Percentiles rank a stretch among this genome's conserved stretches.
Evolutionary conservation across 2,888 invertebrate species (phyloP).

Genomic region (Slavum lentiscoides): DNA sequence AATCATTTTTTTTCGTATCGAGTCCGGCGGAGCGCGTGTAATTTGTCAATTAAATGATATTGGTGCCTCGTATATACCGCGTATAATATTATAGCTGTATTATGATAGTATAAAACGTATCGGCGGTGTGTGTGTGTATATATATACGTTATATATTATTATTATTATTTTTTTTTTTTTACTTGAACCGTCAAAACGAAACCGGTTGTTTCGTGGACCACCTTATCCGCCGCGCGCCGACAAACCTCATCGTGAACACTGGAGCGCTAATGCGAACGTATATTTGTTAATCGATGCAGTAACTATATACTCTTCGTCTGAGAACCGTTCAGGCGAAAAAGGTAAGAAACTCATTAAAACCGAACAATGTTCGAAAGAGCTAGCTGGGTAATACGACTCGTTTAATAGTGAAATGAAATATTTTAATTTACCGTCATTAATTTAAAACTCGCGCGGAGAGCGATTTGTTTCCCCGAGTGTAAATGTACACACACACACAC

Average conservation of each 20-base stretch:
- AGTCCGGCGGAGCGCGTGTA: slow-evolving; percentile 38
- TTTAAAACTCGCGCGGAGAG: neutral
- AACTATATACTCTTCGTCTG: neutral
- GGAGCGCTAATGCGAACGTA: slow-evolving; percentile 42
- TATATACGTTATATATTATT: neutral
- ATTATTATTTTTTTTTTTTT: neutral
- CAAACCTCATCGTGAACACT: too few relatives aligned
- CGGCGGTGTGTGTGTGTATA: slow-evolving; percentile 9
- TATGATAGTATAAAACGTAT: slow-evolving; percentile 23
- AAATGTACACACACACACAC: too few relatives aligned
- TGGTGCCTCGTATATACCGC: slow-evolving; percentile 22
- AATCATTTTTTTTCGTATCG: slow-evolving; percentile 25
- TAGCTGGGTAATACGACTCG: too few relatives aligned
- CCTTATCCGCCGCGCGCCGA: slow-evolving; percentile 35
- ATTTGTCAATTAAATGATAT: slow-evolving; percentile 47
- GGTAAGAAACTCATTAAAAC: slow-evolving; percentile 45
- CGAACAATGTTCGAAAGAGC: slow-evolving; percentile 2
- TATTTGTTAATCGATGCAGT: slow-evolving; percentile 49
- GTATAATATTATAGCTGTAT: neutral
- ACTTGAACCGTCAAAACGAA: slow-evolving; percentile 39
- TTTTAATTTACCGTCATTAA: slow-evolving; percentile 4
- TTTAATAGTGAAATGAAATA: neutral
- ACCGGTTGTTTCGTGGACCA: slow-evolving; percentile 44
- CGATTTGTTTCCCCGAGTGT: too few relatives aligned
- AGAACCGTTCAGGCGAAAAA: slow-evolving; percentile 26